These are phyloP conservation scores for Mirza zaza DNA, from an alignment of 2,113 vertebrate genomes.

Conservation along the genomic window DNA sequence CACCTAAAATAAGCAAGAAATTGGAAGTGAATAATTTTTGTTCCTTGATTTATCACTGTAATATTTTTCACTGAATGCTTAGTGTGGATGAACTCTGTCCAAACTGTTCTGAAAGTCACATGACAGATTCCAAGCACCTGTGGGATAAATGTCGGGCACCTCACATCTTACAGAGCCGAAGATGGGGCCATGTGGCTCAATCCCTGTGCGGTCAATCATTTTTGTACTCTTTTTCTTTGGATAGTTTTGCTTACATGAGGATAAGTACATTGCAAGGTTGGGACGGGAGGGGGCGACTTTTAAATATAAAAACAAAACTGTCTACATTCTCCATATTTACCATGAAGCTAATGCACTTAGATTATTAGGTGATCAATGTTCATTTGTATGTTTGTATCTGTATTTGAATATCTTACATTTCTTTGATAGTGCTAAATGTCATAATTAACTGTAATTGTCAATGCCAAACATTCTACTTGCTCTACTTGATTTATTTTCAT, in stretches of 20 bases:
- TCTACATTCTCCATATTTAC: not conserved
- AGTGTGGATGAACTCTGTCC: not conserved
- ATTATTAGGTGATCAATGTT: not conserved
- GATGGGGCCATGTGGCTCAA: not conserved
- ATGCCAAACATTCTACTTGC: not conserved
- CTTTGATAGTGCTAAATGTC: not conserved
- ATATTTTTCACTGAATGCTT: not conserved
- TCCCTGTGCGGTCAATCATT: not conserved
- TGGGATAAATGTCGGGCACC: not conserved
- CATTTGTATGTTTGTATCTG: not conserved
- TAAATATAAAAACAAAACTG: not conserved
- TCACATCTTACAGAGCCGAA: not conserved
- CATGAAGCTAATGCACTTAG: not conserved
- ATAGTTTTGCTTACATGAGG: not conserved
- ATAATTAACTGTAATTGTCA: not conserved
- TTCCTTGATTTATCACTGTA: not conserved
- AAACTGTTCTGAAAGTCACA: not conserved
- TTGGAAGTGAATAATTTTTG: not conserved
- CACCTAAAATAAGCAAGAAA: conserved; percentile 15
- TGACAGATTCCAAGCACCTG: not conserved
- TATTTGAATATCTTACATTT: not conserved
- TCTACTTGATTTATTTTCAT: not conserved
- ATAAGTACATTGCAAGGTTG: not conserved
- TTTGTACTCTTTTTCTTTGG: not conserved
- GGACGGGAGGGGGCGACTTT: not conserved